Evolutionary conservation across 1,140 invertebrate genomes (phyloP).

Genomic region (Diachasma alloeum): DNA sequence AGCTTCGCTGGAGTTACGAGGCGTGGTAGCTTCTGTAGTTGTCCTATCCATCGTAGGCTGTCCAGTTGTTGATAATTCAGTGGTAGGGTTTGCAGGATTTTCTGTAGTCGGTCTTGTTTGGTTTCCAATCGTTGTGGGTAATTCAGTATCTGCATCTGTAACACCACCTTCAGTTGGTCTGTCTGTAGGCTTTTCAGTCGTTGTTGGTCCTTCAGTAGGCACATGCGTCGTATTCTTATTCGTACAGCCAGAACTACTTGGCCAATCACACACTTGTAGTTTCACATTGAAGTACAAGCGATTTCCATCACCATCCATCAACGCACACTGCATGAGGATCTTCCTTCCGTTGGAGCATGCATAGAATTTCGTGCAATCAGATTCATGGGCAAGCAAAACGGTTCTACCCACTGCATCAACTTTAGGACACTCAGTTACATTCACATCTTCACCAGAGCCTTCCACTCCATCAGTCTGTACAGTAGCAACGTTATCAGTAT

Average conservation of each 20-base stretch:
- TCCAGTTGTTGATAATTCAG: not conserved
- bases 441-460: not conserved
- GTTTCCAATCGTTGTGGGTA: not conserved
- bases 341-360: constrained; percentile 63
- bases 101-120: not conserved
- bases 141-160: no score
- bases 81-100: constrained; percentile 45
- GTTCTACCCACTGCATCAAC: constrained; percentile 17
- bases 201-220: not conserved
- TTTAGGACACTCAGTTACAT: constrained; percentile 33
- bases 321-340: constrained; percentile 61
- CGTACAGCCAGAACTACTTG: constrained; percentile 22
- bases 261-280: constrained; percentile 55
- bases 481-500: not conserved
- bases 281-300: constrained; percentile 64
- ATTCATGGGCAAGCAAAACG: constrained; percentile 59
- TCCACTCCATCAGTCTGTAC: not conserved
- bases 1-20: not conserved
- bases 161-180: not conserved
- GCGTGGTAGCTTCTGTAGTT: not conserved
- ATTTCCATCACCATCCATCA: constrained; percentile 18
- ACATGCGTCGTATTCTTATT: constrained; percentile 60
- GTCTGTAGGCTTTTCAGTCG: not conserved
- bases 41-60: not conserved
- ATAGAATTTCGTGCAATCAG: constrained; percentile 68